These are phyloP conservation scores for Linnaemya vulpina DNA, from an alignment of 2,888 invertebrate species.

Conservation along the genomic window DNA sequence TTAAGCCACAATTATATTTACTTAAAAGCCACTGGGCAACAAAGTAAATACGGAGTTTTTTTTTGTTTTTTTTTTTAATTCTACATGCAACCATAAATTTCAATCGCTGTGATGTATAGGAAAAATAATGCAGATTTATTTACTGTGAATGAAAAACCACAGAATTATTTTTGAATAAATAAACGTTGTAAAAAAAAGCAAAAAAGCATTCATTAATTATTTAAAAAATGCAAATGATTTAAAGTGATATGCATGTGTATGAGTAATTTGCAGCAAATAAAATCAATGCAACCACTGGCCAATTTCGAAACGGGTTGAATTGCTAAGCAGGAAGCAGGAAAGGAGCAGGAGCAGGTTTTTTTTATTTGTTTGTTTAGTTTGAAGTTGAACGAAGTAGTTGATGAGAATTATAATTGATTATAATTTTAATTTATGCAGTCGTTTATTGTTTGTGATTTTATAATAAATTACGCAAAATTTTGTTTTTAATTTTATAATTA, in stretches of 20 bases:
- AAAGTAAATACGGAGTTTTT: constrained; percentile 25
- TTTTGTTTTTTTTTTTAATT: not conserved
- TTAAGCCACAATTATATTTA: constrained; percentile 57
- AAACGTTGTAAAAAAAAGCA: constrained; percentile 38
- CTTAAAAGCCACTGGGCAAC: constrained; percentile 21
- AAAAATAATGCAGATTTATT: constrained; percentile 37
- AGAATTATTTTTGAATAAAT: constrained; percentile 62
- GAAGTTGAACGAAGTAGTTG: not conserved
- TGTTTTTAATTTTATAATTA: no score
- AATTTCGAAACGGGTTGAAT: not conserved
- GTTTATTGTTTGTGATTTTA: not conserved
- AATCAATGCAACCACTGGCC: constrained; percentile 37
- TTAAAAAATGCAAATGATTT: constrained; percentile 47
- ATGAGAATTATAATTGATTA: not conserved
- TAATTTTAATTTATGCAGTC: constrained; percentile 12
- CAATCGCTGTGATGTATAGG: not conserved
- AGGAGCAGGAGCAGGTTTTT: not conserved
- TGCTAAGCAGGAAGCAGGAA: not conserved
- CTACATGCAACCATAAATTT: constrained; percentile 2
- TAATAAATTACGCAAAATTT: not conserved
- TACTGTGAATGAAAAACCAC: constrained; percentile 55
- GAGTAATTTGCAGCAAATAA: constrained; percentile 36
- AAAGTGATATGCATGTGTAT: constrained; percentile 49
- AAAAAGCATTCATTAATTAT: constrained; percentile 61
- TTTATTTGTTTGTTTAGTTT: not conserved